Evolutionary conservation across 2,113 vertebrate genomes (phyloP).

Genomic region (Camelus bactrianus): DNA sequence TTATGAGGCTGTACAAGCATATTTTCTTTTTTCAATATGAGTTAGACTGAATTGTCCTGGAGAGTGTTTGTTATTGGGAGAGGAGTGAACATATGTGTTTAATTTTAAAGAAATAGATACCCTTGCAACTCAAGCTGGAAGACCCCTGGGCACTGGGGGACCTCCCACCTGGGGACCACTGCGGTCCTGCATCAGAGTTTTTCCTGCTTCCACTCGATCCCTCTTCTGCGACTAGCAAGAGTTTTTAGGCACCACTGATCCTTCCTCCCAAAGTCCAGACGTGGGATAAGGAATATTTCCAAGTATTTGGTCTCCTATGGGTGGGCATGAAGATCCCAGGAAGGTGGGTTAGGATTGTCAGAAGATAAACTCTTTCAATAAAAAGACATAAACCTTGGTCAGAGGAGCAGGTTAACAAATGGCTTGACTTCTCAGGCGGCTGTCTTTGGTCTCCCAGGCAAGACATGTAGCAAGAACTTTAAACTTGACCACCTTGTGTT

Average conservation of each 20-base stretch:
- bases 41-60: not conserved
- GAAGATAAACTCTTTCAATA: not conserved
- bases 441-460: not conserved
- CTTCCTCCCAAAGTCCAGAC: not conserved
- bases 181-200: not conserved
- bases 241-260: not conserved
- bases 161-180: not conserved
- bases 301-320: not conserved
- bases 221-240: not conserved
- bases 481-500: not conserved
- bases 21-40: not conserved
- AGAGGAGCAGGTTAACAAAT: not conserved
- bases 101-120: slow-evolving; percentile 41
- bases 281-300: not conserved
- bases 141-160: not conserved
- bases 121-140: not conserved
- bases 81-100: not conserved
- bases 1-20: not conserved
- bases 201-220: not conserved
- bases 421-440: not conserved
- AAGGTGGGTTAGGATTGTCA: not conserved
- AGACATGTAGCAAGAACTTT: not conserved
- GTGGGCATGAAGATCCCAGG: not conserved
- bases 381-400: not conserved
- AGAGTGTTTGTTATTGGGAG: not conserved